Evolutionary conservation across 2,797 vertebrate genomes (phyloP), one percentile per base, ranked within the genome.

Genomic region (Chelon labrosus): DNA sequence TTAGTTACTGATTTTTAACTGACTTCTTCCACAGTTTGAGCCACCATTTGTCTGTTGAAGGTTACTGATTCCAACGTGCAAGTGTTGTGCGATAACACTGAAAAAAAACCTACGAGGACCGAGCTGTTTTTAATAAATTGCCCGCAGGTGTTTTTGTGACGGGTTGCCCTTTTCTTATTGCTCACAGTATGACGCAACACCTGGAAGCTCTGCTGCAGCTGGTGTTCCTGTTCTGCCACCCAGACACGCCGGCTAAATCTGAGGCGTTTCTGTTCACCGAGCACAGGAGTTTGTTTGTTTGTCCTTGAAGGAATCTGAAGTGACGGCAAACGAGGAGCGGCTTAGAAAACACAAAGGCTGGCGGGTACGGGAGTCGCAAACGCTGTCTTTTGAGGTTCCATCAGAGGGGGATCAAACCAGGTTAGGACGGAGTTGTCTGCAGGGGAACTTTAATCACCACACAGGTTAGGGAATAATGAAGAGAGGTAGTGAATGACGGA

Each of bases 191-290:
- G 47, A 51, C 46, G 54, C 10, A 63, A 68, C 65, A 63, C n/a
- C 25, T 57, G 44, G 46, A 64, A 37, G 37, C 20, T n/a, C 9
- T 4, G 11, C 37, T 25, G 25, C 27, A 46, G 58, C 59, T 52
- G 38, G 9, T n/a, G 17, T 8, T 51, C 35, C 49, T 38, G 47
- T 46, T 62, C 31, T 71, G 59, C 54, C 52, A 52, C 31, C 31
- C 31, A 25, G 22, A 72, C 27, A 49, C 64, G 50, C 20, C 0
- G 22, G 41, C 17, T 31, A 47, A 22, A 46, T 20, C 12, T 14
- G 8, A 1, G 5, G 12, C 12, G 1, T 59, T 65, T 16, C 54
- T 50, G 17, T 19, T 19, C 47, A n/a, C 46, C 8, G 13, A 49
- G 46, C 47, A 50, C n/a, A 3, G 2, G 47, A 50, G 22, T 22